Evolutionary conservation across 2,113 vertebrate genomes (phyloP), one percentile per base, ranked within the genome.

Genomic region (Psittacara wagleri): DNA sequence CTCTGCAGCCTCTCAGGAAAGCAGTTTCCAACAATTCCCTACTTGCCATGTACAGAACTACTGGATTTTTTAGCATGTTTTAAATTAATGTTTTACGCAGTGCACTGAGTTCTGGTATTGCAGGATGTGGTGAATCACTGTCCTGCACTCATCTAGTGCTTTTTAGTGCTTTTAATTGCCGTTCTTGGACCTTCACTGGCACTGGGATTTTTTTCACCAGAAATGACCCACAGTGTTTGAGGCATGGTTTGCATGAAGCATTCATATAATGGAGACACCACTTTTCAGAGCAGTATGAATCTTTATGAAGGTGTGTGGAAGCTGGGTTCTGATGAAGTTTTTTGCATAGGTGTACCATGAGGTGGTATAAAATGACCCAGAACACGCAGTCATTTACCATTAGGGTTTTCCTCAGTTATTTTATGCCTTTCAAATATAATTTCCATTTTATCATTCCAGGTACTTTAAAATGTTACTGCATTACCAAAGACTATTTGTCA

Each of bases 391-490:
- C 84, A 89, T 92, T 92, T 94, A 39, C 37, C 29, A 49, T 1
- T 72, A 23, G 13, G 12, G 23, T 46, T 95, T 94, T 87, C 13
- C 46, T 72, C 63, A 17, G n/a, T 52, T 91, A 70, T 85, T 70
- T 91, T 86, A 43, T 77, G 11, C 9, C 59, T 91, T 95, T 82
- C 68, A 87, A 87, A 68, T 66, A 66, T 69, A 77, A 88, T 88
- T 94, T 91, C 29, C 51, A 66, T 77, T 76, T 95, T 89, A 83
- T 82, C 54, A 76, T 95, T 83, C n/a, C 28, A 66, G 48, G 43
- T 68, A 55, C 37, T 92, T 93, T 46, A 67, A 77, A 23, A 90
- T 93, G 83, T 89, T 86, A 93, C 43, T 91, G 29, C 29, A 48
- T 74, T 92, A 82, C 54, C 81, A 82, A 51, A 79, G 39, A 73